Conservation (phyloP, 92 coral and sea anemone genomes). For the Porites lobata region DNA sequence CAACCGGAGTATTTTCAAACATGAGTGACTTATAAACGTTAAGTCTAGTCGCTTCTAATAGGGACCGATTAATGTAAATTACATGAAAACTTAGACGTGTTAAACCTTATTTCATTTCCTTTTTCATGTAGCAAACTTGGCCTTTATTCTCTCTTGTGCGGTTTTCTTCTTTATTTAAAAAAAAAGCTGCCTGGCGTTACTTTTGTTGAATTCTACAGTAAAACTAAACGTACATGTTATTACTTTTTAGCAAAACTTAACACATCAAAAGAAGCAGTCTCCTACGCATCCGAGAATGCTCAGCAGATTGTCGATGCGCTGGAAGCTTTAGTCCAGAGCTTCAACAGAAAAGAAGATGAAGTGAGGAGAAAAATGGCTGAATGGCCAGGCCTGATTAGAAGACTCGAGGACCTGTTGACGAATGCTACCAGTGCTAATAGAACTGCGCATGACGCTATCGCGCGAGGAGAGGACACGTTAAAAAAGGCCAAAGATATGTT, state of each 20-base stretch:
- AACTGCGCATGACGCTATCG: constrained; percentile 91
- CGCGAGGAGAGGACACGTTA: constrained; percentile 83
- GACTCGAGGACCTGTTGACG: constrained; percentile 75
- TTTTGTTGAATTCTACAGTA: too few relatives aligned
- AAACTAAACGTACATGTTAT: not conserved
- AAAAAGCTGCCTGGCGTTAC: too few relatives aligned
- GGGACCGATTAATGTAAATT: too few relatives aligned
- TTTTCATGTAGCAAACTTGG: too few relatives aligned
- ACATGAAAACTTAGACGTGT: too few relatives aligned
- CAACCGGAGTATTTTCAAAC: too few relatives aligned
- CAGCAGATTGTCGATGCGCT: constrained; percentile 72
- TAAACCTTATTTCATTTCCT: too few relatives aligned
- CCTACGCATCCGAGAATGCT: constrained; percentile 55
- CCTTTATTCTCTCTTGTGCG: too few relatives aligned
- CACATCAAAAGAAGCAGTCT: constrained; percentile 69
- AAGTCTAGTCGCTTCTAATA: too few relatives aligned
- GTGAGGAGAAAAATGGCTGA: constrained; percentile 90
- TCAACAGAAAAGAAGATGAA: constrained; percentile 81
- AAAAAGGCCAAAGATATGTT: constrained; percentile 77
- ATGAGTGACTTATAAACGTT: too few relatives aligned
- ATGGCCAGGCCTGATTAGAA: constrained; percentile 82
- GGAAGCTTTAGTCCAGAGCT: constrained; percentile 68
- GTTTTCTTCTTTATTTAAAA: too few relatives aligned
- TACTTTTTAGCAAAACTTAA: constrained; percentile 56
- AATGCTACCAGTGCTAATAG: constrained; percentile 84